phyloP scores from a whole-genome alignment of 2,888 invertebrate species.

The Dastarcus helophoroides region DNA sequence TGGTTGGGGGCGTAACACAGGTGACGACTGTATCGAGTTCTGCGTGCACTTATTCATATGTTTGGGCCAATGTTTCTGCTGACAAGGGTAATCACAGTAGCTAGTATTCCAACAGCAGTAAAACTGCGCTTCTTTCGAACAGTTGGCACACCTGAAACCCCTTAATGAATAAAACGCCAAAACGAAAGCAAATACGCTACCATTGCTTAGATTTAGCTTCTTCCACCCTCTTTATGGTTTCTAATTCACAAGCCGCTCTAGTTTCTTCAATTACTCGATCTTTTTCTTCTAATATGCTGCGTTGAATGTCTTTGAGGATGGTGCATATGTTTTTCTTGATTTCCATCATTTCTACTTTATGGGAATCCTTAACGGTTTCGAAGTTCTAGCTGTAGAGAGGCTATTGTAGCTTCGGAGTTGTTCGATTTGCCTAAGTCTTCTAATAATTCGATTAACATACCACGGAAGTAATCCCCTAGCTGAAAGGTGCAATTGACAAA shows the following conservation, averaged over 20 bases:
- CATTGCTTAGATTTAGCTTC: slow-evolving; percentile 82
- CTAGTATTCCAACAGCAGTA: slow-evolving; percentile 96
- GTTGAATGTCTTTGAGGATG: slow-evolving; percentile 32
- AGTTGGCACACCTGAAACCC: slow-evolving; percentile 60
- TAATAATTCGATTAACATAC: slow-evolving; percentile 55
- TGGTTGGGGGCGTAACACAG: slow-evolving; percentile 7
- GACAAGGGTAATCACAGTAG: slow-evolving; percentile 84
- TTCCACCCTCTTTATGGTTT: slow-evolving; percentile 59
- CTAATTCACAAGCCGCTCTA: slow-evolving; percentile 53
- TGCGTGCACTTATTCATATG: slow-evolving; percentile 57
- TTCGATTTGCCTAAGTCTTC: slow-evolving; percentile 48
- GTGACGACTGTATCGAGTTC: slow-evolving; percentile 7
- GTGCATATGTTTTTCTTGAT: slow-evolving; percentile 32
- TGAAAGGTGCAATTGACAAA: no score
- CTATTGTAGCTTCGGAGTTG: slow-evolving; percentile 46
- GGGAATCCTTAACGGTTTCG: slow-evolving; percentile 58
- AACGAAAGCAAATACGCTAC: slow-evolving; percentile 32
- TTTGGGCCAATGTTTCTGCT: slow-evolving; percentile 72
- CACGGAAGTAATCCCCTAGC: slow-evolving; percentile 59
- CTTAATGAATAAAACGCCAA: slow-evolving; percentile 1
- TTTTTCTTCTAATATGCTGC: slow-evolving; percentile 44
- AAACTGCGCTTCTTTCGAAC: slow-evolving; percentile 78
- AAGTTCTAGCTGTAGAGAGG: slow-evolving; percentile 53
- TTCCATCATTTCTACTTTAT: slow-evolving; percentile 64
- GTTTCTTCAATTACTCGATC: slow-evolving; percentile 52